These are phyloP conservation scores for Protomyctophum bolini DNA, from an alignment of 2,113 vertebrate genomes.

Conservation along the genomic window DNA sequence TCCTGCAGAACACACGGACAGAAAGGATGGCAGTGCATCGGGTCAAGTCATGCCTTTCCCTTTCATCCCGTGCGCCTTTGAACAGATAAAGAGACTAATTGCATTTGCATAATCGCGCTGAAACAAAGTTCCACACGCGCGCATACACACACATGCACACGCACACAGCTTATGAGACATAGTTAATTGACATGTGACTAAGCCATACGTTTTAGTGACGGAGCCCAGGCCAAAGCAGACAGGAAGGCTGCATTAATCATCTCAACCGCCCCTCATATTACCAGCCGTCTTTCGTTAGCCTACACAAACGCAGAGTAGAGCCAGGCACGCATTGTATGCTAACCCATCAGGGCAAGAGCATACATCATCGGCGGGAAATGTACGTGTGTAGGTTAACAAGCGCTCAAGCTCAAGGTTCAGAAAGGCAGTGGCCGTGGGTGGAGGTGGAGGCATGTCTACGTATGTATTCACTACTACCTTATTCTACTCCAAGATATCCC, in stretches of 20 bases:
- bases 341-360: background rate
- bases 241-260: conserved; percentile 1
- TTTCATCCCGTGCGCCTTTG: conserved; percentile 69
- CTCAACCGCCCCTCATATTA: background rate
- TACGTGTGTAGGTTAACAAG: too few relatives aligned
- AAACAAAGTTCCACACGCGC: conserved; percentile 17
- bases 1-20: conserved; percentile 55
- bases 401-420: too few relatives aligned
- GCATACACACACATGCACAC: background rate
- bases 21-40: conserved; percentile 52
- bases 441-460: too few relatives aligned
- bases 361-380: too few relatives aligned
- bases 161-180: background rate
- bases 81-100: conserved; percentile 76
- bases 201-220: background rate
- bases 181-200: conserved; percentile 6
- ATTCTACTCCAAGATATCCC: too few relatives aligned
- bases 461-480: too few relatives aligned
- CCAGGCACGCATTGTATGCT: conserved; percentile 7
- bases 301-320: background rate
- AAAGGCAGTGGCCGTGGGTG: too few relatives aligned
- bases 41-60: conserved; percentile 66
- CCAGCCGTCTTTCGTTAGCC: background rate
- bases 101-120: conserved; percentile 71
- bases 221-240: background rate